Evolutionary conservation across 2,113 vertebrate genomes (phyloP).

Genomic region (Vicugna pacos): DNA sequence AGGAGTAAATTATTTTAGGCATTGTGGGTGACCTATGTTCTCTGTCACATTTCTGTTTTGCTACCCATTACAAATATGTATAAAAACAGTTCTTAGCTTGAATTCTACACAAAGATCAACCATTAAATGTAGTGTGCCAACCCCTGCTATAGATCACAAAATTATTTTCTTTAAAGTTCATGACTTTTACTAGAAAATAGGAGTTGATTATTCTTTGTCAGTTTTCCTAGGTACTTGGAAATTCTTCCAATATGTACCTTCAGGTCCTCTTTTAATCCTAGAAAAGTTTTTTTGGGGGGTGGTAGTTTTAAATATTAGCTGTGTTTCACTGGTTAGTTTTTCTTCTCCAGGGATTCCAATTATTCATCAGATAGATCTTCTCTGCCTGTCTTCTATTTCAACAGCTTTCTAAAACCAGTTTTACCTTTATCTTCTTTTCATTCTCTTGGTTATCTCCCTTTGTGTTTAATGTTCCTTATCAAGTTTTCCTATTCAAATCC

Average conservation of each 20-base stretch:
- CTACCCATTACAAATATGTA: neutral
- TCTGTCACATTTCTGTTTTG: neutral
- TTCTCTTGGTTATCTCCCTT: neutral
- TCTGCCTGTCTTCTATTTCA: neutral
- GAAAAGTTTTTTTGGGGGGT: too few species aligned
- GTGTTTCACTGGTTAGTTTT: neutral
- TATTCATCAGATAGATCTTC: neutral
- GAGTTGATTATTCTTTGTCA: neutral
- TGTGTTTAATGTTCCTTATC: neutral
- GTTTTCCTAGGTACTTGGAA: neutral
- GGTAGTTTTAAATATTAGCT: neutral
- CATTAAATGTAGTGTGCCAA: neutral
- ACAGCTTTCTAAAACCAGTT: neutral
- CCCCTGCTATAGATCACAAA: neutral
- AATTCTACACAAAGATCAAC: neutral
- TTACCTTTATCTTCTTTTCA: neutral
- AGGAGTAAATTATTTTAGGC: neutral
- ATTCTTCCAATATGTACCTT: neutral
- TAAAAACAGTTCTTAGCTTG: neutral
- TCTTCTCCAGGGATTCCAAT: neutral
- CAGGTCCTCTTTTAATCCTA: neutral
- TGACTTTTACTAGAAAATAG: neutral
- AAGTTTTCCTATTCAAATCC: neutral
- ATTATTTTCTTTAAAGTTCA: neutral
- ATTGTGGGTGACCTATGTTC: neutral